A percentile compares a stretch with the other conserved stretches of the same genome.
These are phyloP conservation scores for Octopus bimaculoides DNA, from an alignment of 1,140 invertebrate species.

Conservation along the genomic window DNA sequence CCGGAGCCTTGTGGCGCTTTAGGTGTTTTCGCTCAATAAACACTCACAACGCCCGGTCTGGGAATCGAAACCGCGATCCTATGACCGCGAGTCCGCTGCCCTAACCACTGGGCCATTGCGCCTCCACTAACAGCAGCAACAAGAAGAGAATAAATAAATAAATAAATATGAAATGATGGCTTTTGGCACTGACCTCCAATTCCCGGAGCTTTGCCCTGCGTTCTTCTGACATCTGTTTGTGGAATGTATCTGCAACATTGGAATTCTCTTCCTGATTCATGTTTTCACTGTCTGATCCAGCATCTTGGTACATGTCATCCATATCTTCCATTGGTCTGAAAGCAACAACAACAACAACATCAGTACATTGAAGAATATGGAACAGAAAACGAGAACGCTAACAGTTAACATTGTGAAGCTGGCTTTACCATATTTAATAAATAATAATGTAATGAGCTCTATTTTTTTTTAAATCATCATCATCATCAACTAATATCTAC, in stretches of 20 bases:
- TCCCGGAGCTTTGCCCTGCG: slow-evolving; percentile 81
- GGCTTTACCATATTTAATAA: no score
- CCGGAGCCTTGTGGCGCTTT: no score
- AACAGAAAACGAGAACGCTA: neutral
- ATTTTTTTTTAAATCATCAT: no score
- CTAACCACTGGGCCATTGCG: no score
- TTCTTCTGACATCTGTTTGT: slow-evolving; percentile 65
- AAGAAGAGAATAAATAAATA: no score
- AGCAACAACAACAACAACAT: slow-evolving; percentile 13
- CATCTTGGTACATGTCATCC: slow-evolving; percentile 21
- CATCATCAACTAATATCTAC: no score
- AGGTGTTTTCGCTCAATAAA: no score
- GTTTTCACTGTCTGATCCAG: slow-evolving; percentile 35
- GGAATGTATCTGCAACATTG: slow-evolving; percentile 22
- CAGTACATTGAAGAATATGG: neutral
- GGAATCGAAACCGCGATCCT: no score
- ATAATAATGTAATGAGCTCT: no score
- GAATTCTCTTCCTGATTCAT: slow-evolving; percentile 30
- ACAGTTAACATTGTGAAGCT: neutral
- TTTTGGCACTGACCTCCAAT: slow-evolving; percentile 67
- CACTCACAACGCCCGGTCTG: no score
- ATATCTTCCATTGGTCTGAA: slow-evolving; percentile 55
- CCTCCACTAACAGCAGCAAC: no score
- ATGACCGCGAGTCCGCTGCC: no score
- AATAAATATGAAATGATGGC: neutral